Base-by-base conservation (phyloP, 2,113 vertebrate species). In the Elanoides forficatus region DNA sequence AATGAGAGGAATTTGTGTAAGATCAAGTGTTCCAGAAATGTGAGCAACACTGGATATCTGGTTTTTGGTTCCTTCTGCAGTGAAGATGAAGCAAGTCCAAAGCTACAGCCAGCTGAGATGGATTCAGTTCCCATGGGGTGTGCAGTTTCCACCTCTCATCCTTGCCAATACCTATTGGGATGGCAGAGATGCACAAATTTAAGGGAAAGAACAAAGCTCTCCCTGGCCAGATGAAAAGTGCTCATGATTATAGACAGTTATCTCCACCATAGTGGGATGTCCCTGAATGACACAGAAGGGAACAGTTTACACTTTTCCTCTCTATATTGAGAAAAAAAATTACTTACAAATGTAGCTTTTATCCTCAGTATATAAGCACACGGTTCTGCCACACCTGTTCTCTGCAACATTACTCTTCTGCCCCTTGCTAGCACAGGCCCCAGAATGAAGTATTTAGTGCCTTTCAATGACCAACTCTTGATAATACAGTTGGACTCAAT, bases 401-500 rank as follows among this genome's bases (percentile, higher is more conserved):
- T 52, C 47, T 72, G 20, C 12, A 32, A 50, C 20, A 59, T 43
- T 32, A 25, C 36, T 21, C n/a, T 75, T 42, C 15, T 6, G 17
- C 10, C 10, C 7, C 42, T 63, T 29, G 21, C 11, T 50, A 42
- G 32, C 27, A 14, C 11, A 62, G 22, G 16, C 11, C 6, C 4
- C 30, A 7, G 12, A 43, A 9, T 59, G 29, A 92, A 97, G 40
- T 52, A 76, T 47, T 62, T 38, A 45, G 12, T 40, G 30, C 5
- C 11, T 40, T 58, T 58, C 50, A 81, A 1, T 34, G 53, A 32
- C 15, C 43, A 68, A 0, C 27, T 83, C n/a, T 42, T 59, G 21
- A 15, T 29, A 47, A 59, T 6, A 15, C 0, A 1, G 2, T 0
- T 1, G 47, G 27, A 68, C 11, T 52, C 3, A 7, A 42, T 40